Conservation (phyloP, 2,113 vertebrate genomes). For the Caretta caretta region DNA sequence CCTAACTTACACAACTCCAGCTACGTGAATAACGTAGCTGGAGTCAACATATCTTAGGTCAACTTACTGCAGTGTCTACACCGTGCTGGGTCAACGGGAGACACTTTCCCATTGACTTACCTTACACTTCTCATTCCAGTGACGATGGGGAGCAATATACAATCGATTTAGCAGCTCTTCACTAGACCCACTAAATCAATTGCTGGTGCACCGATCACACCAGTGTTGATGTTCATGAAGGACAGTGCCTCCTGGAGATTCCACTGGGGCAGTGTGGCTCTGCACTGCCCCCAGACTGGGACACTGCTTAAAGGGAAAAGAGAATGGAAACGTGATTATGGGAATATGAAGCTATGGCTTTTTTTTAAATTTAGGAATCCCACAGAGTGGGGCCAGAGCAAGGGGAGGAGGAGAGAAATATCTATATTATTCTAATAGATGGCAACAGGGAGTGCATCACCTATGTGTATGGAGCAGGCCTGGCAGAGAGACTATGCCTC, state of each 20-base stretch:
- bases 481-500: accelerated
- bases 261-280: not conserved
- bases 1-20: no score
- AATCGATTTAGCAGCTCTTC: no score
- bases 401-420: not conserved
- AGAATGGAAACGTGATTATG: not conserved
- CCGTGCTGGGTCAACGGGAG: no score
- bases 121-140: no score
- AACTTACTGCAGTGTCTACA: no score
- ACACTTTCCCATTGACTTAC: no score
- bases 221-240: not conserved
- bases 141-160: no score
- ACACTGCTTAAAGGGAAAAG: not conserved
- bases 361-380: accelerated
- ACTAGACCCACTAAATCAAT: no score
- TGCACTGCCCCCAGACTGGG: not conserved
- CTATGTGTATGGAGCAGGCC: accelerated
- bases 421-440: not conserved
- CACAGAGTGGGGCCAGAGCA: accelerated
- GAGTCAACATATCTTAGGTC: no score
- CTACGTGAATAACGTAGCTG: no score
- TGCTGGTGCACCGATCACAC: no score
- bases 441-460: accelerated
- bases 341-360: not conserved
- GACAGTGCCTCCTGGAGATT: not conserved